Conservation (phyloP, 30 jellyfish, hydroid and myxozoan species). For the Cassiopea andromeda region DNA sequence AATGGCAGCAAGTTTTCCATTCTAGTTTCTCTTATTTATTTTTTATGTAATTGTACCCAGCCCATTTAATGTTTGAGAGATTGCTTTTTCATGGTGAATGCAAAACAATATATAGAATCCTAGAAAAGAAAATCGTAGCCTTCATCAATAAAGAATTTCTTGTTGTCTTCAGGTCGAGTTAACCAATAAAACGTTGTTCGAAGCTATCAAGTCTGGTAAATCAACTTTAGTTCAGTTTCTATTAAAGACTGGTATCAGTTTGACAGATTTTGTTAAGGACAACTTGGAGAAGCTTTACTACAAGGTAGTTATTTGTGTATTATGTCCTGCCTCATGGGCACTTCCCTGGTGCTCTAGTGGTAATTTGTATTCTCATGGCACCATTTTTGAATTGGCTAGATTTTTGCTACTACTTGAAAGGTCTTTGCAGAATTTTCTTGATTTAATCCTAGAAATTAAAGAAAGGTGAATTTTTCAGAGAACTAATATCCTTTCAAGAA, state of each 20-base stretch:
- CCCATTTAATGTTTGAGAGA: too few species aligned
- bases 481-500: not conserved
- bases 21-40: too few species aligned
- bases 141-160: not conserved
- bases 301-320: not conserved
- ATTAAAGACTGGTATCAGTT: not conserved
- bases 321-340: too few species aligned
- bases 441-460: not conserved
- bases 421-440: not conserved
- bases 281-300: not conserved
- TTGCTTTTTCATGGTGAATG: too few species aligned
- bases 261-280: not conserved
- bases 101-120: too few species aligned
- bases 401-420: not conserved
- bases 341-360: too few species aligned
- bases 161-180: not conserved
- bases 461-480: not conserved
- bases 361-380: not conserved
- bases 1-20: too few species aligned
- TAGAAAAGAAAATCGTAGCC: too few species aligned
- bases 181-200: not conserved
- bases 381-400: not conserved
- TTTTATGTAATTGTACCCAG: too few species aligned
- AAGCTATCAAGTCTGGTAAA: slow-evolving; percentile 5
- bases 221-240: slow-evolving; percentile 8